Evolutionary conservation across 92 coral and sea anemone species (phyloP).

Genomic region (Siderastrea radians): DNA sequence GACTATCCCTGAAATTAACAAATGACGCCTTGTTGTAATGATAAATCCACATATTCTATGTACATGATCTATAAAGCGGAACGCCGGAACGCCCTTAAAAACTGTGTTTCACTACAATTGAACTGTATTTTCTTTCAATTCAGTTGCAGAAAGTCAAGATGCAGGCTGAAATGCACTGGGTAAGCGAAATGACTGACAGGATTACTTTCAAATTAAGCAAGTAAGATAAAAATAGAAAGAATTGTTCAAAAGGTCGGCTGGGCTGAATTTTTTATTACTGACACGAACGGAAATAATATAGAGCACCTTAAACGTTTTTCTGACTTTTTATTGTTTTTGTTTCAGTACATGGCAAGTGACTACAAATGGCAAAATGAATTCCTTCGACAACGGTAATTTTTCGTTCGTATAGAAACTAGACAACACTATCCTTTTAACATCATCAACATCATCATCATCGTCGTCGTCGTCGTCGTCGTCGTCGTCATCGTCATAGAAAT

Average conservation of each 20-base stretch:
- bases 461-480: too few relatives aligned
- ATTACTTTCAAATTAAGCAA: background rate
- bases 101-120: too few relatives aligned
- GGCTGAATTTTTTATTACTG: too few relatives aligned
- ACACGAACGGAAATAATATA: background rate
- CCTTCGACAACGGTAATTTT: background rate
- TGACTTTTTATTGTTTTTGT: background rate
- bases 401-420: background rate
- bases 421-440: too few relatives aligned
- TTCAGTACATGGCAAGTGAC: conserved; percentile 14
- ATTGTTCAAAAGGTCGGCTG: background rate
- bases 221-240: background rate
- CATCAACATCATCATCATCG: too few relatives aligned
- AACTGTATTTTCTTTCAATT: background rate
- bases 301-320: background rate
- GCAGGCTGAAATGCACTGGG: conserved; percentile 16
- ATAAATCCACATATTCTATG: too few relatives aligned
- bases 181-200: background rate
- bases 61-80: too few relatives aligned
- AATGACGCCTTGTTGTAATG: too few relatives aligned
- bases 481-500: too few relatives aligned
- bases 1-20: too few relatives aligned
- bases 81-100: too few relatives aligned
- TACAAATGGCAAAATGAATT: background rate
- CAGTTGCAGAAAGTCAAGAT: conserved; percentile 7